These are phyloP conservation scores for Gallinago nigripennis DNA, from an alignment of 2,797 vertebrate species.

Conservation along the genomic window DNA sequence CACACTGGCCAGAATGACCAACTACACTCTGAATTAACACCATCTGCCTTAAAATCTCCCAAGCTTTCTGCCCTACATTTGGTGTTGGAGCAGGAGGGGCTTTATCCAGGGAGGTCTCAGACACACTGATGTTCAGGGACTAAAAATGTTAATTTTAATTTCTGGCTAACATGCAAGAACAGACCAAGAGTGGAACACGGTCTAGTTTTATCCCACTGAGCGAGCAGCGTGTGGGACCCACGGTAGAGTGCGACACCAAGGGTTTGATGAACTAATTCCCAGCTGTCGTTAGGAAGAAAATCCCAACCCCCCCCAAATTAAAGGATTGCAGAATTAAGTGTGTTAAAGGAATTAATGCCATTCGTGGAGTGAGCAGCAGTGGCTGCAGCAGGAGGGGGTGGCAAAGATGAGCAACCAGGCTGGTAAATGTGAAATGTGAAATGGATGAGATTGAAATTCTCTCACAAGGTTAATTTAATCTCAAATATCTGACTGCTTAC, in stretches of 20 bases:
- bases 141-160: background rate
- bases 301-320: background rate
- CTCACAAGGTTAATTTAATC: background rate
- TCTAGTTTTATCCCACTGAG: background rate
- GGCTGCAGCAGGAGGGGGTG: background rate
- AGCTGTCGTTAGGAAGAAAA: background rate
- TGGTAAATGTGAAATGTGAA: background rate
- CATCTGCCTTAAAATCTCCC: background rate
- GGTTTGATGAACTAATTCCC: background rate
- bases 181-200: rapidly evolving
- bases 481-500: background rate
- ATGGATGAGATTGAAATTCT: background rate
- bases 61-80: background rate
- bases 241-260: background rate
- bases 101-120: background rate
- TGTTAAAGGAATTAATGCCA: background rate
- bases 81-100: background rate
- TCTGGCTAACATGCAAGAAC: background rate
- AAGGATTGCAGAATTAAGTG: background rate
- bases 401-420: background rate
- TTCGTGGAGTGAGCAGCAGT: background rate
- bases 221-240: background rate
- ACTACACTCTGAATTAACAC: background rate
- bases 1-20: background rate
- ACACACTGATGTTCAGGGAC: rapidly evolving